Conservation (phyloP, 2,888 invertebrate species). For the Chydorus sphaericus region DNA sequence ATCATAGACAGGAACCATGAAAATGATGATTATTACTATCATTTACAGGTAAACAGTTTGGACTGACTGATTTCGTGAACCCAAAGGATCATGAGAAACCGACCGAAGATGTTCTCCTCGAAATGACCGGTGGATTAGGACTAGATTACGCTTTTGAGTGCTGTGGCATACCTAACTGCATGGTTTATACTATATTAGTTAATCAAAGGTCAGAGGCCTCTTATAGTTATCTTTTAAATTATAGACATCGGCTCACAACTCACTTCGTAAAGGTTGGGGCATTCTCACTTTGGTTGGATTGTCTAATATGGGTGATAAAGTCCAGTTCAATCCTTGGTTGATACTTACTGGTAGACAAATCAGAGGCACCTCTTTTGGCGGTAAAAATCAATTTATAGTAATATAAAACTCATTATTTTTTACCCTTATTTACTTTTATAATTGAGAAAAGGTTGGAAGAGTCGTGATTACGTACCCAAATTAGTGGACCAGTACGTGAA, state of each 20-base stretch:
- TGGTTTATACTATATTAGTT: conserved; percentile 22
- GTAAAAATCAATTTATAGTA: conserved; percentile 25
- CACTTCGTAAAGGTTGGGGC: conserved; percentile 16
- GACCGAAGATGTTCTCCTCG: conserved; percentile 29
- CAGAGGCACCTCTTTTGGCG: conserved; percentile 88
- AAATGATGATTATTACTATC: conserved; percentile 23
- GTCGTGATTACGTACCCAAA: conserved; percentile 82
- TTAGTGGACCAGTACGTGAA: conserved; percentile 69
- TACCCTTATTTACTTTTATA: not conserved
- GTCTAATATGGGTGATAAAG: conserved; percentile 28
- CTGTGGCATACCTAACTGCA: conserved; percentile 31
- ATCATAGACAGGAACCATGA: not conserved
- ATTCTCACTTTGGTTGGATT: conserved; percentile 9
- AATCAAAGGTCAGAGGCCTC: too few species aligned
- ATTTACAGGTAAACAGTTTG: conserved; percentile 27
- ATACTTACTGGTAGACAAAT: conserved; percentile 93
- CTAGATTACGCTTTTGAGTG: conserved; percentile 34
- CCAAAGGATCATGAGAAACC: conserved; percentile 28
- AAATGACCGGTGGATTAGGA: conserved; percentile 32
- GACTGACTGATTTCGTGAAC: conserved; percentile 31
- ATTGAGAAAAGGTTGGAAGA: conserved; percentile 77
- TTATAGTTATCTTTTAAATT: conserved; percentile 5
- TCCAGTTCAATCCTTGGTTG: conserved; percentile 94
- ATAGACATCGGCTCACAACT: conserved; percentile 27
- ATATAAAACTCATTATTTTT: not conserved